Conservation (phyloP, 1,140 invertebrate genomes). For the Thrips palmi region DNA sequence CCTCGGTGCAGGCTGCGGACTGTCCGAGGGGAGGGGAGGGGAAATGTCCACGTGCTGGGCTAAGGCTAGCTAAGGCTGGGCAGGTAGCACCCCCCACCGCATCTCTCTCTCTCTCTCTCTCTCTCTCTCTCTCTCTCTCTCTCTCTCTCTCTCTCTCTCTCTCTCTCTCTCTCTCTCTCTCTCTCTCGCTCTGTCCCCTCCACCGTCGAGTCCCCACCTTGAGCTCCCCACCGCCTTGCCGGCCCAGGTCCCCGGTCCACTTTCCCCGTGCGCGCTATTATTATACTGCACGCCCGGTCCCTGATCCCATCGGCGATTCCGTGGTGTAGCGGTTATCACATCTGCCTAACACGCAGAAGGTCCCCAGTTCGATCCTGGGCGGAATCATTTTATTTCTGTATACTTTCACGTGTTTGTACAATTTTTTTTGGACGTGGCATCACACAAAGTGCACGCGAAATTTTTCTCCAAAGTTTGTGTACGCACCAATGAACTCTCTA, state of each 20-base stretch:
- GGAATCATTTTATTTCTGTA: slow-evolving; percentile 17
- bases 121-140: too few relatives aligned
- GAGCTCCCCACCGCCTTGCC: slow-evolving; percentile 5
- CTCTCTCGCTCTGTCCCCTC: too few relatives aligned
- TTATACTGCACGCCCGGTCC: too few relatives aligned
- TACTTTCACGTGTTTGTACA: neutral
- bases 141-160: too few relatives aligned
- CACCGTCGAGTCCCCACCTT: neutral
- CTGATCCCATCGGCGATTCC: slow-evolving; percentile 15
- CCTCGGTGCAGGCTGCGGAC: too few relatives aligned
- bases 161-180: too few relatives aligned
- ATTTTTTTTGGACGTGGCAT: neutral
- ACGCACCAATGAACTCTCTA: too few relatives aligned
- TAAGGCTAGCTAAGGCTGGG: neutral
- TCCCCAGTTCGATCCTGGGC: slow-evolving; percentile 22
- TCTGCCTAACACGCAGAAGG: slow-evolving; percentile 23
- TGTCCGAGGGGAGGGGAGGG: neutral
- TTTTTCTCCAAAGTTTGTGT: too few relatives aligned
- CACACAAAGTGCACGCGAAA: too few relatives aligned
- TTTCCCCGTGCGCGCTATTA: too few relatives aligned
- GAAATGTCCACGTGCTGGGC: neutral
- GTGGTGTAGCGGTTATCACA: slow-evolving; percentile 23
- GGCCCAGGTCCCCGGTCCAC: slow-evolving; percentile 5
- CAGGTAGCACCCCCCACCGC: too few relatives aligned
- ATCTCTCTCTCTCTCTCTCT: too few relatives aligned